phyloP scores from a whole-genome alignment of 2,888 invertebrate genomes.

The Scrobipalpa costella region DNA sequence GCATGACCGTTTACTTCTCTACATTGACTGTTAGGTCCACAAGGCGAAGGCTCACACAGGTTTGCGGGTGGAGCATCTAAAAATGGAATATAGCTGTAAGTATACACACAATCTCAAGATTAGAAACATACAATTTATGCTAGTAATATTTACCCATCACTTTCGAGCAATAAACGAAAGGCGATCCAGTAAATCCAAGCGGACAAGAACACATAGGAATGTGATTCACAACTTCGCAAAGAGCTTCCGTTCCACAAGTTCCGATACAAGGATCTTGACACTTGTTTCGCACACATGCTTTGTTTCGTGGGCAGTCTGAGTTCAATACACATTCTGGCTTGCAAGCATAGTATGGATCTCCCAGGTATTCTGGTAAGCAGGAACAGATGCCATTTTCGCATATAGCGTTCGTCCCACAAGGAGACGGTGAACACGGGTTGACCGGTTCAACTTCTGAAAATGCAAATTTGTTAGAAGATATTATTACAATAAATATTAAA shows the following conservation, averaged over 20 bases:
- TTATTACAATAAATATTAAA: not conserved
- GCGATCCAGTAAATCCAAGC: constrained; percentile 83
- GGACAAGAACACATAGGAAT: constrained; percentile 86
- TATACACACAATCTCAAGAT: not conserved
- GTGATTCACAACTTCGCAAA: constrained; percentile 84
- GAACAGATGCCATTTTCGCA: constrained; percentile 85
- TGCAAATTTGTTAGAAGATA: not conserved
- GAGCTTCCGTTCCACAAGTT: constrained; percentile 83
- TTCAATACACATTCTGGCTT: constrained; percentile 90
- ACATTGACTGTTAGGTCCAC: constrained; percentile 88
- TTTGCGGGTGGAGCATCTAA: constrained; percentile 54
- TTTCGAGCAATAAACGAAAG: constrained; percentile 81
- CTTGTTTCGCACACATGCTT: constrained; percentile 87
- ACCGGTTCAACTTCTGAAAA: constrained; percentile 62
- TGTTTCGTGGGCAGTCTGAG: constrained; percentile 85
- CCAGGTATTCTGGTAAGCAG: constrained; percentile 86
- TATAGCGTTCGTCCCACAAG: constrained; percentile 84
- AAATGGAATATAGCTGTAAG: constrained; percentile 33
- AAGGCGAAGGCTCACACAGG: constrained; percentile 75
- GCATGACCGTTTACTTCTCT: constrained; percentile 84
- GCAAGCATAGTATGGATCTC: constrained; percentile 87
- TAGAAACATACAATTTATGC: not conserved
- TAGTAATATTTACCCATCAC: constrained; percentile 51
- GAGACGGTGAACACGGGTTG: constrained; percentile 85
- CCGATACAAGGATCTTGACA: constrained; percentile 88